phyloP scores from a whole-genome alignment of 2,888 invertebrate genomes.

The Dolomedes plantarius region DNA sequence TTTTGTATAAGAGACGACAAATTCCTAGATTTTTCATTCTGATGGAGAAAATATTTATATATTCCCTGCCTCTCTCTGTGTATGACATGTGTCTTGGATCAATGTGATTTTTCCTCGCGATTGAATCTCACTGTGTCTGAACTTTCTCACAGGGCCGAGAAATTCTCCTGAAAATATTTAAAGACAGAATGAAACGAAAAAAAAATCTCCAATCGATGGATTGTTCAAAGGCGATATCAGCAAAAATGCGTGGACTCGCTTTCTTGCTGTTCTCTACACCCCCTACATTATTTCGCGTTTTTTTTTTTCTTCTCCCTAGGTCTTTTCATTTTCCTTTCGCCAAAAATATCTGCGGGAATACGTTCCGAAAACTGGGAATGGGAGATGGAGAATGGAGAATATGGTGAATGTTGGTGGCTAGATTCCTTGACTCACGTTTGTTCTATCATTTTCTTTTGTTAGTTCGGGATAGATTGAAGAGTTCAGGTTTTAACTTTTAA shows the following conservation, averaged over 20 bases:
- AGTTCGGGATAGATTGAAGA: too few relatives aligned
- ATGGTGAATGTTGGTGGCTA: neutral
- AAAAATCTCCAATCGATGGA: constrained; percentile 32
- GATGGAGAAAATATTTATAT: too few relatives aligned
- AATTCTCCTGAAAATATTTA: neutral
- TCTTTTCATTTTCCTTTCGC: constrained; percentile 40
- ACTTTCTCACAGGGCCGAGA: neutral
- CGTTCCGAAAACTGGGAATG: constrained; percentile 33
- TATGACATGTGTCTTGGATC: neutral
- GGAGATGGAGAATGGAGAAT: neutral
- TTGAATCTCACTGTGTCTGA: neutral
- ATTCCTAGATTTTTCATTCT: too few relatives aligned
- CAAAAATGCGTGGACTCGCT: constrained; percentile 11
- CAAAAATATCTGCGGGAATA: constrained; percentile 50
- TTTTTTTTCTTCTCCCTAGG: constrained; percentile 3
- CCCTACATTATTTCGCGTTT: constrained; percentile 18
- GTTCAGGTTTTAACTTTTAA: constrained; percentile 57
- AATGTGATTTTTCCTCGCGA: neutral
- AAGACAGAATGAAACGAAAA: constrained; percentile 9
- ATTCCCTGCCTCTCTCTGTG: neutral
- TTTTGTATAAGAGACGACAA: too few relatives aligned
- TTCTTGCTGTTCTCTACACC: constrained; percentile 22
- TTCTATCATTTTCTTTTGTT: constrained; percentile 50
- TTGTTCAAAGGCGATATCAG: constrained; percentile 46
- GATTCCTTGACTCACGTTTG: constrained; percentile 10